Evolutionary conservation across 2,113 vertebrate species (phyloP).

Genomic region (Neomonachus schauinslandi): DNA sequence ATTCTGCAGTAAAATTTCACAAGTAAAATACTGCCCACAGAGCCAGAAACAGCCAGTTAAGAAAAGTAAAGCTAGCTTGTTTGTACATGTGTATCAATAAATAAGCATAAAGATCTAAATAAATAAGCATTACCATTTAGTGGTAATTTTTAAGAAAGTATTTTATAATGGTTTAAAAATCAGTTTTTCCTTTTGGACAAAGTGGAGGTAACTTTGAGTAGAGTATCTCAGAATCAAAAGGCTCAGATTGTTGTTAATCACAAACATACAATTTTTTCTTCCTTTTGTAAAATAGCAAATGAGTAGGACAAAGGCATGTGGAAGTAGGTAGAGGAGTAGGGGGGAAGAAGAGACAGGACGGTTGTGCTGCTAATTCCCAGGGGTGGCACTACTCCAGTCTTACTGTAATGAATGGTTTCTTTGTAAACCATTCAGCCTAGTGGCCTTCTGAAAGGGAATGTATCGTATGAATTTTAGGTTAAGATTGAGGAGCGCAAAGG

Average conservation of each 20-base stretch:
- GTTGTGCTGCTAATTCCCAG: background rate
- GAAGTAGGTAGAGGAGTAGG: background rate
- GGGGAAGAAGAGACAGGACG: background rate
- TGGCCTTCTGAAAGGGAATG: background rate
- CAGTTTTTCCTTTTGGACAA: conserved; percentile 76
- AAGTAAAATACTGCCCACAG: conserved; percentile 77
- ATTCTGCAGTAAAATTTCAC: conserved; percentile 80
- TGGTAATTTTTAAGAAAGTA: conserved; percentile 77
- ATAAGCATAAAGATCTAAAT: conserved; percentile 56
- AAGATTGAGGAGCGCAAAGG: background rate
- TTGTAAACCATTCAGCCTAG: background rate
- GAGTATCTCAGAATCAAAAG: background rate
- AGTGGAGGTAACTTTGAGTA: conserved; percentile 66
- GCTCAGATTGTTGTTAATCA: background rate
- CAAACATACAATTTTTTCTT: background rate
- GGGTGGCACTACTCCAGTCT: background rate
- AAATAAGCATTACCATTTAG: conserved; percentile 76
- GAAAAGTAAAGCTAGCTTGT: conserved; percentile 74
- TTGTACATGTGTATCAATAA: conserved; percentile 77
- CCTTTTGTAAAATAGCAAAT: background rate
- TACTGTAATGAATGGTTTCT: background rate
- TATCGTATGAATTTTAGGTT: background rate
- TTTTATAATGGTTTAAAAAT: conserved; percentile 79
- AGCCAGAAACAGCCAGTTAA: conserved; percentile 69
- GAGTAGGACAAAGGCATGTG: background rate